Percentiles rank a stretch among this genome's conserved stretches.
Evolutionary conservation across 1,140 invertebrate genomes (phyloP).

Genomic region (Cecropterus lyciades): DNA sequence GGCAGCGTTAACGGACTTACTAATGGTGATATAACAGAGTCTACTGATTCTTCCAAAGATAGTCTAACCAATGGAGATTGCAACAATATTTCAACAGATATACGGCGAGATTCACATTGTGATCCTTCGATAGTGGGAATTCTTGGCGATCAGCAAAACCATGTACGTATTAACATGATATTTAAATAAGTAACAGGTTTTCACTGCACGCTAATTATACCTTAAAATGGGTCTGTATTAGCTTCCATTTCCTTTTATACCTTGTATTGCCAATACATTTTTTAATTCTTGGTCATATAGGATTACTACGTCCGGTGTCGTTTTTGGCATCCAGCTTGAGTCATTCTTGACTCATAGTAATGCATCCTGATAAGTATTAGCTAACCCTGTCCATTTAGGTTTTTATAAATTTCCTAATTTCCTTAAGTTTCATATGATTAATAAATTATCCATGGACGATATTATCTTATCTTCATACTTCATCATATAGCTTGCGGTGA

Average conservation of each 20-base stretch:
- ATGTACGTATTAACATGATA: conserved; percentile 66
- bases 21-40: conserved; percentile 27
- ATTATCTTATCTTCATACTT: conserved; percentile 63
- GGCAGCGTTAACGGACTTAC: conserved; percentile 8
- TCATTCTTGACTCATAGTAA: conserved; percentile 28
- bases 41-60: conserved; percentile 24
- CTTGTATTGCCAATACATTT: background rate
- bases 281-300: background rate
- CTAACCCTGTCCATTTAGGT: no score
- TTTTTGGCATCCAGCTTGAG: conserved; percentile 9
- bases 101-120: conserved; percentile 59
- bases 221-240: background rate
- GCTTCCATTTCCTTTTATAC: background rate
- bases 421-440: conserved; percentile 8
- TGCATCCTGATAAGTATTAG: no score
- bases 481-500: conserved; percentile 27
- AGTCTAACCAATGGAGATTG: conserved; percentile 33
- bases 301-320: background rate
- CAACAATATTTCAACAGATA: conserved; percentile 34
- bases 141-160: conserved; percentile 78
- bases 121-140: conserved; percentile 79
- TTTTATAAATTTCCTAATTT: no score
- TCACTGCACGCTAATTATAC: conserved; percentile 18
- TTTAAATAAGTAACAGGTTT: conserved; percentile 25
- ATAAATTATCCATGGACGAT: conserved; percentile 27